Base-by-base conservation (phyloP, 2,113 vertebrate species). In the Argyrosomus japonicus region DNA sequence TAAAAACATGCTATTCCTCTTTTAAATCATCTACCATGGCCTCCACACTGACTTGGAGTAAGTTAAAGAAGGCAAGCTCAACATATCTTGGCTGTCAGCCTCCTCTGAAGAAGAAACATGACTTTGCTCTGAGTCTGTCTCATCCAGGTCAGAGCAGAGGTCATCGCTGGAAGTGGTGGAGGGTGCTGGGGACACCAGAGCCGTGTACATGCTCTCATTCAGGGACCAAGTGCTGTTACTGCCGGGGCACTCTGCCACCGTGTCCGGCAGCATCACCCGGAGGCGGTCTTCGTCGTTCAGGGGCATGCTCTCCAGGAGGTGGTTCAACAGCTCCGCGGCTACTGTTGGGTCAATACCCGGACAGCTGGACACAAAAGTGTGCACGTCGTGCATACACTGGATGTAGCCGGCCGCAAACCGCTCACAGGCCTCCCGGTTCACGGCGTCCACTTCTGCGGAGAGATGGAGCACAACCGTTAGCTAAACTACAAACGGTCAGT, bases 371-470 rank as follows among this genome's bases (percentile, higher is more conserved):
- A 99, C 96, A 85, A 99, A 99, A 4, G 96, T 98, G 92, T 99
- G 98, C 77, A 98, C 98, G 85, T 99, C 97, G 21, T 99, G 97
- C 98, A 99, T 98, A 85, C 97, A 99, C 89, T 98, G 98, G 90
- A 99, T 98, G 95, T 99, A 99, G 2, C 97, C 98, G 1, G 98
- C 97, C 0, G 97, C 96, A 53, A 99, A 99, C 13, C 97, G 96
- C 92, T 99, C 97, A 56, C 96, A 96, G 0, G 97, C 97, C 68
- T 98, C 97, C 0, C 94, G 95, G 69, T 94, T 96, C 85, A 96
- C 93, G 45, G 95, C 94, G 67, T 96, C 96, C 17, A 89, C 91
- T 47, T 97, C 97, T 97, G 87, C 9, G 17, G 74, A 68, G 1
- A 78, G 65, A 82, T 0, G 2, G 32, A 68, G 47, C 3, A 23